Conservation (phyloP, 1,140 invertebrate genomes). For the Delia radicum region DNA sequence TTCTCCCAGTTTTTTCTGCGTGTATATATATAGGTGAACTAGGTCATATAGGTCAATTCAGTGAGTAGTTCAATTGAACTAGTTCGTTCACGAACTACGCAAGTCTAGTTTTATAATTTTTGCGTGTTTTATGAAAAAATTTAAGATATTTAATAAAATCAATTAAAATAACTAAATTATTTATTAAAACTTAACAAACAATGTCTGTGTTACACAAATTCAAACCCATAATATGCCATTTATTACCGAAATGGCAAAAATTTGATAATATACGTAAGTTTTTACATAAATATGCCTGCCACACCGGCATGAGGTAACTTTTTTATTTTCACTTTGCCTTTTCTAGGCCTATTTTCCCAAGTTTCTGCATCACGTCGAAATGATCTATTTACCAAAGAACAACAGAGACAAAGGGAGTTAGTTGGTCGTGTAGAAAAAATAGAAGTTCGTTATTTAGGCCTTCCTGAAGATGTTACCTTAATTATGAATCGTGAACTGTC, state of each 20-base stretch:
- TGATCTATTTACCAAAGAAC: slow-evolving; percentile 79
- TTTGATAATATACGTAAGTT: slow-evolving; percentile 9
- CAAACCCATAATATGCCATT: background rate
- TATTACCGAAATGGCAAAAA: background rate
- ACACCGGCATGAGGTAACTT: background rate
- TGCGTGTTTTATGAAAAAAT: background rate
- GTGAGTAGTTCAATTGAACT: no score
- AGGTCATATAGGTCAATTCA: no score
- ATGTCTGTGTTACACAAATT: slow-evolving; percentile 44
- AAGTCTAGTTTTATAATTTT: slow-evolving; percentile 21
- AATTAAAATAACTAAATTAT: background rate
- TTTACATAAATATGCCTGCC: background rate
- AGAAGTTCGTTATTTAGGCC: slow-evolving; percentile 75
- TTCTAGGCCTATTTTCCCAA: background rate
- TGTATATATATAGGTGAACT: no score
- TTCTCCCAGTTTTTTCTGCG: no score
- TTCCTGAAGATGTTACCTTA: slow-evolving; percentile 71
- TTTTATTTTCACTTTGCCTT: background rate
- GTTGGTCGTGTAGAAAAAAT: slow-evolving; percentile 91
- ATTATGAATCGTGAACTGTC: slow-evolving; percentile 92
- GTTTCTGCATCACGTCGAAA: slow-evolving; percentile 58
- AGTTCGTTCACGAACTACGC: no score
- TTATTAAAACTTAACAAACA: background rate
- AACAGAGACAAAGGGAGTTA: slow-evolving; percentile 66
- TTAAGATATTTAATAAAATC: background rate